A percentile compares a stretch with the other conserved stretches of the same genome.
Evolutionary conservation across 2,888 invertebrate species (phyloP).

Genomic region (Cordylochernes scorpioides): DNA sequence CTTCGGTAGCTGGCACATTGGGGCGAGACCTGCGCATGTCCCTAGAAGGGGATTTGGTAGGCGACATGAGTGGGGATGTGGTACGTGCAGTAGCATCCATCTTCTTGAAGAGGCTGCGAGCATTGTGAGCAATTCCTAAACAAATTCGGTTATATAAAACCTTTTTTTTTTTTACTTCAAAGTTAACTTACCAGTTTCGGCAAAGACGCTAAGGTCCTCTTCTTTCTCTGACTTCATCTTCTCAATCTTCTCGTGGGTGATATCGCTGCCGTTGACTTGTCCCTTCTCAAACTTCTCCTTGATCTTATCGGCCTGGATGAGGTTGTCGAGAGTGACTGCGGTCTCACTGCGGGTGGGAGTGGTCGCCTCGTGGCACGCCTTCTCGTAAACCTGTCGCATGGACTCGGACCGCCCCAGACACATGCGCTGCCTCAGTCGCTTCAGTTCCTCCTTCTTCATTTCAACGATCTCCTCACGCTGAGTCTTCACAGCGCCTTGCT

Average conservation of each 20-base stretch:
- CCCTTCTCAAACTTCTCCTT: conserved; percentile 29
- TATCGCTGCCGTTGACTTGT: conserved; percentile 24
- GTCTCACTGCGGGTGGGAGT: conserved; percentile 31
- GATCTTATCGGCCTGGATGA: conserved; percentile 13
- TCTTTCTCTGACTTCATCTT: conserved; percentile 32
- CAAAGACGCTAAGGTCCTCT: conserved; percentile 30
- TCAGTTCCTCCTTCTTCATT: conserved; percentile 46
- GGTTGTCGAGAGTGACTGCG: conserved; percentile 8
- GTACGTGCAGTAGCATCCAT: conserved; percentile 43
- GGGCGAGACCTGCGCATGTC: conserved; percentile 3
- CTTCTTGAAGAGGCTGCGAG: conserved; percentile 56
- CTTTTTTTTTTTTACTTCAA: background rate
- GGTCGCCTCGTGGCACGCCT: conserved; percentile 34
- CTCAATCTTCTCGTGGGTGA: conserved; percentile 20
- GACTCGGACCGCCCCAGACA: conserved; percentile 22
- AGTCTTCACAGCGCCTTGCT: conserved; percentile 13
- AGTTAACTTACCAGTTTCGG: conserved; percentile 13
- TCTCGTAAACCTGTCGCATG: conserved; percentile 66
- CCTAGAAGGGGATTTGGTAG: conserved; percentile 10
- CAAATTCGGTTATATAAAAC: background rate
- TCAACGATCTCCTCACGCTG: conserved; percentile 9
- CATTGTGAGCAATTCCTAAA: conserved; percentile 41
- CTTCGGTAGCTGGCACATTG: no score
- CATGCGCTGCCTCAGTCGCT: conserved; percentile 51
- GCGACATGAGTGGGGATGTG: conserved; percentile 5